phyloP scores from a whole-genome alignment of 2,113 vertebrate genomes.

The Notothenia rossii region DNA sequence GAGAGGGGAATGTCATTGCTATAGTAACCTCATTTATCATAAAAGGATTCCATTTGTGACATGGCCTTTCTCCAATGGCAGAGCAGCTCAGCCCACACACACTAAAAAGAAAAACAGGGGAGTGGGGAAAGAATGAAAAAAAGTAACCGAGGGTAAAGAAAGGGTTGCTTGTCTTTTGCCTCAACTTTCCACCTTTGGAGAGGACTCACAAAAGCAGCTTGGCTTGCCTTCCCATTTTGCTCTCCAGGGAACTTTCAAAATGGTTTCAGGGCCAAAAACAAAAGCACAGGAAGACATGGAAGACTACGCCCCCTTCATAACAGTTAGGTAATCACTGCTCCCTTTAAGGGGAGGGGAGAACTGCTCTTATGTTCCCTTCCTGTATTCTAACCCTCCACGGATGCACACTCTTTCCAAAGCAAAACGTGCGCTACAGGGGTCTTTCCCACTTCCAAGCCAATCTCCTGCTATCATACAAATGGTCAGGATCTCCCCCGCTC shows the following conservation, averaged over 20 bases:
- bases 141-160: conserved; percentile 69
- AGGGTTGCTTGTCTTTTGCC: conserved; percentile 77
- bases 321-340: conserved; percentile 72
- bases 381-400: conserved; percentile 49
- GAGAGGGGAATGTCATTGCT: conserved; percentile 80
- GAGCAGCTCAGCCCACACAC: conserved; percentile 63
- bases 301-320: conserved; percentile 73
- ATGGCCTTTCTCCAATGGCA: conserved; percentile 74
- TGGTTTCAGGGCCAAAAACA: conserved; percentile 72
- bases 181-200: conserved; percentile 84
- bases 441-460: conserved; percentile 11
- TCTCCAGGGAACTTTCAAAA: conserved; percentile 73
- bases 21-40: conserved; percentile 87
- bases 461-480: conserved; percentile 24
- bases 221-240: conserved; percentile 59
- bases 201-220: conserved; percentile 68
- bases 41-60: conserved; percentile 83
- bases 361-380: conserved; percentile 49
- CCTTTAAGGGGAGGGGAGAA: conserved; percentile 66
- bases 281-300: conserved; percentile 74
- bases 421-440: conserved; percentile 28
- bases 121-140: conserved; percentile 43
- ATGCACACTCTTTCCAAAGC: conserved; percentile 19
- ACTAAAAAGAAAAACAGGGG: conserved; percentile 43
- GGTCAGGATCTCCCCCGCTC: conserved; percentile 25